Base-by-base conservation (phyloP, 2,797 vertebrate genomes). In the Limosa lapponica region DNA sequence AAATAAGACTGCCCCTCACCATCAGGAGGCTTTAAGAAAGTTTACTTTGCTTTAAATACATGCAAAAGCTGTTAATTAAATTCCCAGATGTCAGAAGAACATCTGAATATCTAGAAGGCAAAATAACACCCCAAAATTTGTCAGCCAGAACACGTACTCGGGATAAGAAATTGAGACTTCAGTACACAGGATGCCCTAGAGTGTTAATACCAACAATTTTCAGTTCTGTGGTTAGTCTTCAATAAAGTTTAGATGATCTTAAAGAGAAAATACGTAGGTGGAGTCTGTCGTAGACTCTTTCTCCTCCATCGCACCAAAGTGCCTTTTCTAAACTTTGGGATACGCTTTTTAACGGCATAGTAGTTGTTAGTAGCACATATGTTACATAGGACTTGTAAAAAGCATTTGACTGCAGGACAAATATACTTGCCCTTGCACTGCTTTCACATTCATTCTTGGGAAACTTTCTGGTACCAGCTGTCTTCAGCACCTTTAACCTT, bases 101-200 rank as follows among this genome's bases (percentile, higher is more conserved):
- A 97, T 94, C 83, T 97, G 95, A 98, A 55, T 96, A 97, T 90
- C 95, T 97, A 74, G 82, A 95, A 97, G 94, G 87, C 91, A 97
- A 97, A 98, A 93, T 74, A 95, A 94, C 94, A 95, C 93, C 96
- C 96, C 88, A 41, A 97, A 96, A 95, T 96, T 97, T 97, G 91
- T 95, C 96, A 98, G 92, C 94, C 95, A 95, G 97, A 96, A 90
- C 97, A 97, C 74, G 32, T 97, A 96, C 90, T 86, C 88, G 27
- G 74, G 96, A 87, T 96, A 92, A 97, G 92, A 90, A 96, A 95
- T 81, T n/a, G 69, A 97, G 91, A 91, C 91, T 37, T 88, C 72
- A 37, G 69, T 52, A 77, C 36, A 49, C 54, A 82, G 89, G 93
- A 95, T 97, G 95, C 95, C 95, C 95, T 95, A 93, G 75, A 84